Evolutionary conservation across 1,140 invertebrate species (phyloP).

Genomic region (Caerostris darwini): DNA sequence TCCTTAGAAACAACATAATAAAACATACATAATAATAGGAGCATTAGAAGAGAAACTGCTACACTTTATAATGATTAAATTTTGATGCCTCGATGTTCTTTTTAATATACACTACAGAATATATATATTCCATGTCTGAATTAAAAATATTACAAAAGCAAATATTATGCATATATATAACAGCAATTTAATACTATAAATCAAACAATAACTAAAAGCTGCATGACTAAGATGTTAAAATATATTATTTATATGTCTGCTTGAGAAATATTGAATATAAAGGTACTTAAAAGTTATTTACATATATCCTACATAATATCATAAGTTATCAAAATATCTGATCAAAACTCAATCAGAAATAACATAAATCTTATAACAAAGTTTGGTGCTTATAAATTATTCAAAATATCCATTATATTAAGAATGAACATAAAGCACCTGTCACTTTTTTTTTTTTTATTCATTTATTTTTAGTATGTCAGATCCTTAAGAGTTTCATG

Average conservation of each 20-base stretch:
- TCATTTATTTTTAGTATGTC: background rate
- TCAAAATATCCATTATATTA: background rate
- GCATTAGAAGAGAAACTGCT: no score
- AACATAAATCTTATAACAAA: background rate
- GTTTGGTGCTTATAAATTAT: background rate
- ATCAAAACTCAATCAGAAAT: background rate
- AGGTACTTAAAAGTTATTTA: conserved; percentile 32
- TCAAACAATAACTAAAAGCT: background rate
- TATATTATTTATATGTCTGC: background rate
- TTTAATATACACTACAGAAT: background rate
- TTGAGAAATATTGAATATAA: background rate
- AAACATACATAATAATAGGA: no score
- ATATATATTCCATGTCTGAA: background rate
- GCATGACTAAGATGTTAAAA: conserved; percentile 14
- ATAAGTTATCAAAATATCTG: background rate
- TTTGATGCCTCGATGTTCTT: background rate
- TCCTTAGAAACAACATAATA: no score
- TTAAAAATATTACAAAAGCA: background rate
- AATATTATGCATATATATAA: background rate
- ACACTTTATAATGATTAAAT: no score
- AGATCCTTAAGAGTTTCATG: background rate
- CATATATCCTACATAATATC: conserved; percentile 9
- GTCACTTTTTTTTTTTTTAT: background rate
- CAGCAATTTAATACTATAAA: conserved; percentile 11
- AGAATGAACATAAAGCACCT: background rate